phyloP scores from a whole-genome alignment of 1,140 invertebrate genomes.

The Ceratina australensis region DNA sequence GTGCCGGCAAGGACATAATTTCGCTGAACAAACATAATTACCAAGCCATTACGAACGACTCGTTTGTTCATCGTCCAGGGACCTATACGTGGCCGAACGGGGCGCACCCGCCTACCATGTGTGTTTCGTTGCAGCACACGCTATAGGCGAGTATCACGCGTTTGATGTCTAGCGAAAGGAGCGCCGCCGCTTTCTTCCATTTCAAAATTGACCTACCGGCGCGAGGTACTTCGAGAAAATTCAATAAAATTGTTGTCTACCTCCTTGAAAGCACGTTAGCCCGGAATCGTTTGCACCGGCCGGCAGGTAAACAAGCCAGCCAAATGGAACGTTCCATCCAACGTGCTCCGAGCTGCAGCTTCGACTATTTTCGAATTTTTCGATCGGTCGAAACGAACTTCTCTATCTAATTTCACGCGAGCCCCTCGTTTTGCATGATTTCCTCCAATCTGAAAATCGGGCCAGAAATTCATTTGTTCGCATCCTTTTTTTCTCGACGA shows the following conservation, averaged over 20 bases:
- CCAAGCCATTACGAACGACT: conserved; percentile 61
- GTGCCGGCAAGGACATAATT: conserved; percentile 61
- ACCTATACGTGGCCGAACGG: conserved; percentile 31
- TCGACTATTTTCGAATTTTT: not conserved
- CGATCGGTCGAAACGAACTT: not conserved
- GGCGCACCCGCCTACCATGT: conserved; percentile 26
- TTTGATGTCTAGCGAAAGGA: conserved; percentile 20
- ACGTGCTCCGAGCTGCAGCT: too few relatives aligned
- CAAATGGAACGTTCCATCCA: not conserved
- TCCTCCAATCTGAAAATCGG: not conserved
- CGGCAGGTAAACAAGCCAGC: conserved; percentile 17
- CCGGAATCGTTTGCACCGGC: conserved; percentile 9
- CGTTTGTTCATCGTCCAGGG: conserved; percentile 39
- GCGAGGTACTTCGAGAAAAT: conserved; percentile 34
- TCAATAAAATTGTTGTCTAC: conserved; percentile 39
- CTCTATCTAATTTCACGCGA: conserved; percentile 7
- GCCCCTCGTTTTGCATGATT: not conserved
- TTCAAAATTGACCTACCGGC: not conserved
- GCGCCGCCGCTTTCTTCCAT: conserved; percentile 28
- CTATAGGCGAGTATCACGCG: not conserved
- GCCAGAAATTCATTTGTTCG: not conserved
- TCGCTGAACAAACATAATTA: conserved; percentile 73
- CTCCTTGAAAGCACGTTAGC: conserved; percentile 2
- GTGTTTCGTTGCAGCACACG: conserved; percentile 26
- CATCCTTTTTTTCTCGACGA: not conserved